Base-by-base conservation (phyloP, 2,888 invertebrate species). In the Epsilonema sp. region DNA sequence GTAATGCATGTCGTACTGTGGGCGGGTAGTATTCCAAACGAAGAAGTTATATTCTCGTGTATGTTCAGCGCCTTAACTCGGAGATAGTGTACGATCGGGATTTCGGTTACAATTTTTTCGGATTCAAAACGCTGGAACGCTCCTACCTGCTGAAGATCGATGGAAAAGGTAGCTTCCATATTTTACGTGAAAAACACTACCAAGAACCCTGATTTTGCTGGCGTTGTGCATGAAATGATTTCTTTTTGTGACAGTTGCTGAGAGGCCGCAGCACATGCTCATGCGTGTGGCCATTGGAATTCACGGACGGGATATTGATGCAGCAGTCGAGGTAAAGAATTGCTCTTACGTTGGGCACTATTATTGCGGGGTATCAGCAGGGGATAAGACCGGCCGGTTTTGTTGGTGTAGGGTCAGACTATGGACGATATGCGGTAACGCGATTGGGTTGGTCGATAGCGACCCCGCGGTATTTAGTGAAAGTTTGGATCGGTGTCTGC, bases 221-320 rank as follows among this genome's bases (percentile, higher is more conserved):
- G 13, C 19, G 24, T 24, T 42, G 21, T 21, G 40, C 23, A n/a
- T 16, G 11, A 8, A 38, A 16, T 38, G 5, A 16, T 8, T 8
- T 21, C 39, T 54, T 58, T 20, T 42, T 4, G 16, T 24, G 20
- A 37, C 49, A 65, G 81, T 90, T 44, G 89, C 77, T 1, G 97
- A 97, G 67, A 75, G 97, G 25, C 97, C 97, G 0, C 94, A 97
- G 63, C 92, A 97, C 60, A 85, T 97, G 90, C 69, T 97, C 49
- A 97, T 97, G 97, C 72, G 97, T 58, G 92, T 92, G 1, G 72
- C 94, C 2, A 80, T 99, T 51, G 94, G 92, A 16, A 89, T 97
- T 58, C 97, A 97, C 65, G 82, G 81, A 1, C 80, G 85, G 55
- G 83, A 97, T 63, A 81, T 97, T 51, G 84, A 85, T 52, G 74